Conservation (phyloP, 2,888 invertebrate genomes). For the Agrypnus murinus region DNA sequence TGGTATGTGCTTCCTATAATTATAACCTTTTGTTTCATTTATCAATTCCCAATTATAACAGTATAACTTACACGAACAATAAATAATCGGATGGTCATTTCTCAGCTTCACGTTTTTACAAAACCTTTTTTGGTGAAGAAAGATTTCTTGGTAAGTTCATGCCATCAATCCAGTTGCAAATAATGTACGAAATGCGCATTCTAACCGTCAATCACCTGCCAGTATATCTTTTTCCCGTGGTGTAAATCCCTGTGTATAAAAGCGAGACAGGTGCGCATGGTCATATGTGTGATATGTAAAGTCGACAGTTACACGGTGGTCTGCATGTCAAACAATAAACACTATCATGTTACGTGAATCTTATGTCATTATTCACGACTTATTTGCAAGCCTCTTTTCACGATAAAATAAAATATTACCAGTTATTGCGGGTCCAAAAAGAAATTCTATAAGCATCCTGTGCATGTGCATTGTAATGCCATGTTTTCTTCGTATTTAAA, state of each 20-base stretch:
- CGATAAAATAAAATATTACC: conserved; percentile 47
- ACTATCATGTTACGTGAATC: conserved; percentile 60
- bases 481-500: conserved; percentile 13
- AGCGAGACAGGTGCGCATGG: conserved; percentile 46
- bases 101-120: conserved; percentile 1
- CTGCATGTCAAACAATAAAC: conserved; percentile 60
- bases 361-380: conserved; percentile 58
- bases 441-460: conserved; percentile 35
- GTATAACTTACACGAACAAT: conserved; percentile 11
- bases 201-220: conserved; percentile 43
- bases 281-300: conserved; percentile 51
- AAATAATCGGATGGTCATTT: conserved; percentile 20
- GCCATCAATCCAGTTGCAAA: conserved; percentile 38
- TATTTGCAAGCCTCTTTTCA: conserved; percentile 49
- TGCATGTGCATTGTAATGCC: conserved; percentile 40
- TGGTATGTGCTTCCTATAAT: conserved; percentile 15
- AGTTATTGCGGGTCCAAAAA: conserved; percentile 40
- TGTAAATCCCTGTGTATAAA: conserved; percentile 31
- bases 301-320: conserved; percentile 59
- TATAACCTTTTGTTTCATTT: conserved; percentile 14
- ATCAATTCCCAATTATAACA: conserved; percentile 30
- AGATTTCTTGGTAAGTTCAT: conserved; percentile 18
- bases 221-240: conserved; percentile 23
- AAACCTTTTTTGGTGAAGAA: conserved; percentile 31
- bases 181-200: conserved; percentile 38